Evolutionary conservation across 2,113 vertebrate genomes (phyloP), one percentile per base, ranked within the genome.

Genomic region (Elaphurus davidianus): DNA sequence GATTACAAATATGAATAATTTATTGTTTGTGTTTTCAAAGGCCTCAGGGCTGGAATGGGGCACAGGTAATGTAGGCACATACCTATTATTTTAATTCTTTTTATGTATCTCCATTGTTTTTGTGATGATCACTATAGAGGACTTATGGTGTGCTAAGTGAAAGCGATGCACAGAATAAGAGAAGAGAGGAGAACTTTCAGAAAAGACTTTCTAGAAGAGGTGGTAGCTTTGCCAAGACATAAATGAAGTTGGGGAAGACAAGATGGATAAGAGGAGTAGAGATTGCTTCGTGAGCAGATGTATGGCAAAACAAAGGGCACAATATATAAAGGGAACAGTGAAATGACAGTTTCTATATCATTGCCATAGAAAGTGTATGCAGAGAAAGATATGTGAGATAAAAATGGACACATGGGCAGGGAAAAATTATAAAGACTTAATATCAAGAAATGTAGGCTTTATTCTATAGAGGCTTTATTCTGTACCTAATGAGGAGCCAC

Each of bases 1-100:
- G 19, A 71, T 97, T 95, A 86, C 36, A 90, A 52, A 91, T 47
- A 59, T 78, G 30, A 82, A 57, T 96, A 83, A 87, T 81, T 95
- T 87, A 91, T 76, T 50, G 16, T 60, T 59, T 85, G 40, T 97
- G 14, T 90, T 96, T 36, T 85, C 52, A 60, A 82, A 93, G 52
- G 60, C 55, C 27, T 94, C 16, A 50, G 40, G 62, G 82, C 25
- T 43, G 87, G 25, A 16, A 90, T 90, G 30, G 8, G 17, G 15
- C 40, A 84, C 33, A 96, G 21, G 57, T 74, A 59, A 89, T 60
- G 0, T 47, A 59, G 19, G 27, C 76, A 71, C 55, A 36, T 43
- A 45, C 36, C 94, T 94, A 45, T n/a, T 89, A 33, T 57, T 91
- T 96, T 94, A 85, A n/a, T 64, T 94, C 17, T 83, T 85, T 62